phyloP scores from a whole-genome alignment of 1,140 invertebrate genomes.

The Pachypeltis micranthus region DNA sequence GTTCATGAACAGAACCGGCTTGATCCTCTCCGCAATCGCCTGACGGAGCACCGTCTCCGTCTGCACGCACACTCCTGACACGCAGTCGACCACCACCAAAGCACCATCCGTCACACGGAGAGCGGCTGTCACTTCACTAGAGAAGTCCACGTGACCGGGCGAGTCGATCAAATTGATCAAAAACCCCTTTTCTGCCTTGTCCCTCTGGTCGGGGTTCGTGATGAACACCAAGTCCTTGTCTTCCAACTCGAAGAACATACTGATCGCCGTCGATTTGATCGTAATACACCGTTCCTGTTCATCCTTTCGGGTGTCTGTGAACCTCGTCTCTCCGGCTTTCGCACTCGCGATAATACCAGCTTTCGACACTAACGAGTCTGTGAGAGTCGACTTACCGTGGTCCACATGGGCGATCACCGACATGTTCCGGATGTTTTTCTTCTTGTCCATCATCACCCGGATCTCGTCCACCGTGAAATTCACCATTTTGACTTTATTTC shows the following conservation, averaged over 20 bases:
- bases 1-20: conserved; percentile 99
- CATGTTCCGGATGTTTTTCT: conserved; percentile 99
- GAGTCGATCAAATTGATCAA: conserved; percentile 99
- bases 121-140: conserved; percentile 96
- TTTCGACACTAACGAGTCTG: conserved; percentile 97
- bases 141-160: conserved; percentile 99
- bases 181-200: conserved; percentile 86
- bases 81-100: conserved; percentile 98
- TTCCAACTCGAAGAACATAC: conserved; percentile 93
- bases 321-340: conserved; percentile 96
- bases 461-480: conserved; percentile 99
- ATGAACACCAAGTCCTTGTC: conserved; percentile 88
- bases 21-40: conserved; percentile 96
- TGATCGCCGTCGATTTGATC: conserved; percentile 99
- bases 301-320: conserved; percentile 98
- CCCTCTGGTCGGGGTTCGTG: conserved; percentile 73
- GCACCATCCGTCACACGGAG: conserved; percentile 98
- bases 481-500: conserved; percentile 77
- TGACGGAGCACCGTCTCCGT: conserved; percentile 98
- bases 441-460: conserved; percentile 98
- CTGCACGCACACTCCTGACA: conserved; percentile 98
- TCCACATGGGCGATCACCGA: conserved; percentile 99
- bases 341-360: conserved; percentile 98
- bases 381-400: conserved; percentile 99
- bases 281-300: conserved; percentile 99